Evolutionary conservation across 2,797 vertebrate genomes (phyloP).

Genomic region (Acridotheres tristis): DNA sequence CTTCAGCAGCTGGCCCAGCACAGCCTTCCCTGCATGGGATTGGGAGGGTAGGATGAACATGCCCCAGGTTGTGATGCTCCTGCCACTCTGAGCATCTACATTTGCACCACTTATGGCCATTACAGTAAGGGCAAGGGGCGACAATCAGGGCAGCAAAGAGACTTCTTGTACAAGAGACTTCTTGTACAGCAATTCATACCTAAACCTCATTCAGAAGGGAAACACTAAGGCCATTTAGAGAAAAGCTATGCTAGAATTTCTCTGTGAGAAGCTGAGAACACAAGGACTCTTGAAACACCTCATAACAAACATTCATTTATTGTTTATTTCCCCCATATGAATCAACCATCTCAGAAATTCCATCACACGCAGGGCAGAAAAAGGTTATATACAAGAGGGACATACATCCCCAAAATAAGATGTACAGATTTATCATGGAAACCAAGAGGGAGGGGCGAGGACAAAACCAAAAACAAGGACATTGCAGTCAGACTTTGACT

Average conservation of each 20-base stretch:
- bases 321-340: conserved; percentile 64
- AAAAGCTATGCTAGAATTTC: not conserved
- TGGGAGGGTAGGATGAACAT: not conserved
- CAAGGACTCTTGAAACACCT: not conserved
- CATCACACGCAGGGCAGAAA: conserved; percentile 51
- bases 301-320: conserved; percentile 32
- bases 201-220: not conserved
- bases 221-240: not conserved
- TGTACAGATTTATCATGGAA: conserved; percentile 27
- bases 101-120: not conserved
- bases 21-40: accelerated
- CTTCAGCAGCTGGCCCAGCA: not conserved
- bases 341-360: conserved; percentile 51
- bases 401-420: conserved; percentile 24
- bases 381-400: conserved; percentile 51
- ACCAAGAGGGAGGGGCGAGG: not conserved
- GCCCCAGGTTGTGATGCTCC: accelerated
- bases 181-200: not conserved
- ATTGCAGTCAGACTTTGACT: conserved; percentile 43
- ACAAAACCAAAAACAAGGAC: conserved; percentile 29
- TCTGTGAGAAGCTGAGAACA: not conserved
- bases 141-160: not conserved
- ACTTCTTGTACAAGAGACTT: not conserved
- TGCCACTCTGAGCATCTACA: not conserved
- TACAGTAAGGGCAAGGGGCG: not conserved